These are phyloP conservation scores for Glaucomys volans DNA, from an alignment of 2,113 vertebrate genomes.

Conservation along the genomic window DNA sequence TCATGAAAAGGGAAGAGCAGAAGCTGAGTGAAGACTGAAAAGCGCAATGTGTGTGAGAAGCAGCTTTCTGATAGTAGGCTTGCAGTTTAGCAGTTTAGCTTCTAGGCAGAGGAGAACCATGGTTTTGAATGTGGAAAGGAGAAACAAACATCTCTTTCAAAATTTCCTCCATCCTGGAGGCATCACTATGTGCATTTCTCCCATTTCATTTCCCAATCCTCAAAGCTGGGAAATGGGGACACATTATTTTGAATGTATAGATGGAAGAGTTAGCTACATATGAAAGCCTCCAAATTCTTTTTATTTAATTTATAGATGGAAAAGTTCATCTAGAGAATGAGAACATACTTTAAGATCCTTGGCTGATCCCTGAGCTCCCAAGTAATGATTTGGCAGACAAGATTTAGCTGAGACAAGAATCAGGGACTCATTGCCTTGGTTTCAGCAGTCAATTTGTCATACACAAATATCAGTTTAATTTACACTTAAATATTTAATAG, in stretches of 20 bases:
- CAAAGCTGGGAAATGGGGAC: neutral
- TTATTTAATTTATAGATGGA: neutral
- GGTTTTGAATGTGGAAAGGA: neutral
- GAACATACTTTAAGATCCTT: neutral
- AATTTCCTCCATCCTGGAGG: neutral
- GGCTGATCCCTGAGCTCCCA: neutral
- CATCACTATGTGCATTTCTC: neutral
- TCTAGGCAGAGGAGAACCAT: neutral
- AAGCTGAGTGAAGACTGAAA: neutral
- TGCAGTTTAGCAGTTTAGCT: neutral
- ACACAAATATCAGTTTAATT: slow-evolving; percentile 52
- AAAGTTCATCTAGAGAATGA: neutral
- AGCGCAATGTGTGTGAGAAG: neutral
- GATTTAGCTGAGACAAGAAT: neutral
- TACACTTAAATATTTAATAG: slow-evolving; percentile 67
- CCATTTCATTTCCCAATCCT: neutral
- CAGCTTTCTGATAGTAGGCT: neutral
- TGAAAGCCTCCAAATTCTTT: neutral
- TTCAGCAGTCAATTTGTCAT: neutral
- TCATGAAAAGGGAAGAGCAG: neutral
- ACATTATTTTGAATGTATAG: neutral
- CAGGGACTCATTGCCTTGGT: neutral
- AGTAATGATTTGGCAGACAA: neutral
- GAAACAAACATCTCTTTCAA: neutral
- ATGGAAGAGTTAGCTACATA: neutral